Base-by-base conservation (phyloP, 2,888 invertebrate genomes). In the Papilio protenor region DNA sequence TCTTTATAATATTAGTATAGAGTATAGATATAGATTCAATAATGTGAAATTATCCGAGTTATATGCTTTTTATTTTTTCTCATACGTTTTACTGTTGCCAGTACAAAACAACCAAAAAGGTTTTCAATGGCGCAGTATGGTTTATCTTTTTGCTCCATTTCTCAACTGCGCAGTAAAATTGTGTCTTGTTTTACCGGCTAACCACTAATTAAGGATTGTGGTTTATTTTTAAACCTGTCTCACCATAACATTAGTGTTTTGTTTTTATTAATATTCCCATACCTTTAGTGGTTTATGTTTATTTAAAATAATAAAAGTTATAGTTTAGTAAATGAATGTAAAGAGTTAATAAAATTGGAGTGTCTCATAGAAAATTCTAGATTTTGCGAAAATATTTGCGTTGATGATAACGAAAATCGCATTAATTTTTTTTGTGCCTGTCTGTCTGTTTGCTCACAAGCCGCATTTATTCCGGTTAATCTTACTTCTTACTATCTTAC, bases 131-230 rank as follows among this genome's bases (percentile, higher is more conserved):
- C 59, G 33, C 27, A 8, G 40, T 6, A 40, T 40, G 40, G n/a
- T n/a, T 14, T 18, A 18, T 47, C 72, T 72, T 72, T 76, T 76
- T 76, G 61, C 40, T 76, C 61, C 61, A 64, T 64, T 52, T 64
- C 64, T 52, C 59, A 70, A 69, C 77, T 73, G 69, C 73, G 77
- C 55, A 71, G 59, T 61, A 16, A 74, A 61, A 70, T 72, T 21
- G 21, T 23, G 14, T 11, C 23, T 21, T 49, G 61, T 76, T 76
- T 76, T 71, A 69, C 57, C 12, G 33, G 27, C 49, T n/a, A 57
- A 49, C 71, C 49, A 45, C 59, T 61, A 76, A 71, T 72, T 76
- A 64, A 40, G 49, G 76, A 18, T 16, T 52, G 72, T 72, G 61
- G 47, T 21, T 66, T 66, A 61, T 72, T 21, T 71, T 59, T 71